These are phyloP conservation scores for Microtus montanus DNA, from an alignment of 2,113 vertebrate genomes.

Conservation along the genomic window DNA sequence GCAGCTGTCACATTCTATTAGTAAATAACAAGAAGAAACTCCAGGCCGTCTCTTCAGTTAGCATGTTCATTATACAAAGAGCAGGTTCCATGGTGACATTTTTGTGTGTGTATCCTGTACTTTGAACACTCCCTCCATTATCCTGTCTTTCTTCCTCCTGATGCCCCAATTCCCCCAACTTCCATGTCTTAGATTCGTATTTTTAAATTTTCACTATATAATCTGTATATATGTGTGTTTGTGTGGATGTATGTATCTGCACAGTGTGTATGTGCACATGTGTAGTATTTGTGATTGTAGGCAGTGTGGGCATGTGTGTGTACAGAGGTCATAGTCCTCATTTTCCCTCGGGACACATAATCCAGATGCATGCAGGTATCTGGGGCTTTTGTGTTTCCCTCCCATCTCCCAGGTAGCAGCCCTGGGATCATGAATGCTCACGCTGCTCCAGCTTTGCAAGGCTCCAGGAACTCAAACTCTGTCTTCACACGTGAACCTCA, in stretches of 20 bases:
- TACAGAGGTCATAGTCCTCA: background rate
- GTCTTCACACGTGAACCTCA: background rate
- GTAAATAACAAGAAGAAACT: background rate
- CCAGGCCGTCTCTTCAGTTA: no score
- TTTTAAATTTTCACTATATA: background rate
- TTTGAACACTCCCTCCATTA: background rate
- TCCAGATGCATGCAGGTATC: background rate
- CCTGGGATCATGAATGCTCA: background rate
- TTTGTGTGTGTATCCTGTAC: background rate
- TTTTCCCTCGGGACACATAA: background rate
- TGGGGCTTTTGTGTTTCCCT: background rate
- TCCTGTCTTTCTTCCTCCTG: background rate
- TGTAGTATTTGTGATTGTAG: background rate
- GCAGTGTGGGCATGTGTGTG: background rate
- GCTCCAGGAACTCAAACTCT: background rate
- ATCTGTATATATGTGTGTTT: background rate
- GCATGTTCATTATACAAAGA: background rate
- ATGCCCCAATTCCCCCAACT: no score
- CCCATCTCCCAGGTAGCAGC: no score
- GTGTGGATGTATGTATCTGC: background rate
- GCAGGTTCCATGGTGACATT: background rate
- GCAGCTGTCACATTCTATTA: background rate
- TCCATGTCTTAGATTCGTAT: background rate
- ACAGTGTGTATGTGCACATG: background rate
- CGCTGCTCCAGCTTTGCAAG: background rate